Base-by-base conservation (phyloP, 2,888 invertebrate species). In the Aspidapion aeneum region DNA sequence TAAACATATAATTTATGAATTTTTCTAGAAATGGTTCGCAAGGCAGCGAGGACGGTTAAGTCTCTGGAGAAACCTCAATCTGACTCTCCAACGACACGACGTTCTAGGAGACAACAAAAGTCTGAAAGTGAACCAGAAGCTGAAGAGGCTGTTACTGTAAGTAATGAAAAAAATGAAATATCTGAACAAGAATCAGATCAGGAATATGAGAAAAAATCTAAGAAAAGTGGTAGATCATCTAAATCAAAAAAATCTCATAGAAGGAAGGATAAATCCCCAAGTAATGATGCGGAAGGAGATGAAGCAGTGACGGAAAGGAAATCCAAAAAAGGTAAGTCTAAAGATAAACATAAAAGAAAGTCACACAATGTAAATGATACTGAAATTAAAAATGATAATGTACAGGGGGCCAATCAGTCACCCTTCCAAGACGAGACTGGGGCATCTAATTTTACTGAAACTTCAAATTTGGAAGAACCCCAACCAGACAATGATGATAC, bases 21-120 rank as follows among this genome's bases (percentile, higher is more conserved):
- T 19, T 52, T 7, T 52, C 19, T 9, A 52, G 52, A 73, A 69
- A 91, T 91, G 91, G 87, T 90, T 78, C 89, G 90, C 71, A 90
- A 90, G 81, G 90, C 85, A 81, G 88, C 84, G 77, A 83, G 83
- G 74, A 88, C 89, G 77, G 79, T 85, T 5, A 88, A 88, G 76
- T 78, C 84, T 73, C 87, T 88, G 52, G 89, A 90, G 67, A 86
- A 86, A 74, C 84, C 85, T 65, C 77, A 79, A 69, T 62, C 73
- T 12, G 76, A 74, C 63, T 73, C 77, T 49, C 66, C 73, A 22
- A 71, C 74, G 58, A 74, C 78, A 48, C 80, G 80, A 12, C 75
- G 81, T n/a, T 79, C 83, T 9, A 77, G 81, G 68, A 77, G 83
- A 59, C 78, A 79, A 18, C 81, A 78, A 70, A 79, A 78, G 67